Percentiles rank a stretch among this genome's conserved stretches.
Evolutionary conservation across 2,888 invertebrate genomes (phyloP).

Genomic region (Cyrtodaria siliqua): DNA sequence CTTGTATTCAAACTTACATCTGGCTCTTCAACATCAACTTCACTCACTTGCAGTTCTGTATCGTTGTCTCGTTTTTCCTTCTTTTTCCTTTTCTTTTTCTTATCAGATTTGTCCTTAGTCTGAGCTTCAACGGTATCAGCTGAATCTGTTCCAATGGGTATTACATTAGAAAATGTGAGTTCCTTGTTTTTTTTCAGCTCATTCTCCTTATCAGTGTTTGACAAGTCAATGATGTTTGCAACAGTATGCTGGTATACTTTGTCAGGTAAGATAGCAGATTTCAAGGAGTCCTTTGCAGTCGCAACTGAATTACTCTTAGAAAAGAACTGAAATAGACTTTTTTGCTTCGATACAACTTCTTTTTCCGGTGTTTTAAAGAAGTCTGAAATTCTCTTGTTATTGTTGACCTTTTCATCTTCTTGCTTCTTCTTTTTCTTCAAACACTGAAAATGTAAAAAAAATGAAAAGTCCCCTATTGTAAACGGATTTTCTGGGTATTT

Average conservation of each 20-base stretch:
- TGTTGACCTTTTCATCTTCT: conserved; percentile 11
- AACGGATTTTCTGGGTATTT: no score
- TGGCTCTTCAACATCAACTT: conserved; percentile 1
- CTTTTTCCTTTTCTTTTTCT: conserved; percentile 3
- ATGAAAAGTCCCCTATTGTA: background rate
- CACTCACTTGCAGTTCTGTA: conserved; percentile 4
- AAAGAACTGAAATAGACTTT: conserved; percentile 61
- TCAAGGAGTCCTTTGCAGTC: background rate
- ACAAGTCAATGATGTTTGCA: no score
- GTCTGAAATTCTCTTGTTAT: conserved; percentile 61
- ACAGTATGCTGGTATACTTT: no score
- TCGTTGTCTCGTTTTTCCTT: conserved; percentile 41
- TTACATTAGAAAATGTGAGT: conserved; percentile 5
- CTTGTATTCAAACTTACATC: conserved; percentile 13
- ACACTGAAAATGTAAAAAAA: background rate
- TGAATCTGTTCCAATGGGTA: background rate
- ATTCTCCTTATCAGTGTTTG: conserved; percentile 8
- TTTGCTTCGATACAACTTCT: conserved; percentile 51
- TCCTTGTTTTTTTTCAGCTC: conserved; percentile 12
- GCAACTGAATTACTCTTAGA: conserved; percentile 28
- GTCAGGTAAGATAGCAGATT: background rate
- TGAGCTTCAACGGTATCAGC: background rate
- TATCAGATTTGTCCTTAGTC: background rate
- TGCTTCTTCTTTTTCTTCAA: conserved; percentile 22
- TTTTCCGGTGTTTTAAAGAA: conserved; percentile 71